phyloP scores from a whole-genome alignment of 1,140 invertebrate species.

The Pseudomyrmex pallidus region DNA sequence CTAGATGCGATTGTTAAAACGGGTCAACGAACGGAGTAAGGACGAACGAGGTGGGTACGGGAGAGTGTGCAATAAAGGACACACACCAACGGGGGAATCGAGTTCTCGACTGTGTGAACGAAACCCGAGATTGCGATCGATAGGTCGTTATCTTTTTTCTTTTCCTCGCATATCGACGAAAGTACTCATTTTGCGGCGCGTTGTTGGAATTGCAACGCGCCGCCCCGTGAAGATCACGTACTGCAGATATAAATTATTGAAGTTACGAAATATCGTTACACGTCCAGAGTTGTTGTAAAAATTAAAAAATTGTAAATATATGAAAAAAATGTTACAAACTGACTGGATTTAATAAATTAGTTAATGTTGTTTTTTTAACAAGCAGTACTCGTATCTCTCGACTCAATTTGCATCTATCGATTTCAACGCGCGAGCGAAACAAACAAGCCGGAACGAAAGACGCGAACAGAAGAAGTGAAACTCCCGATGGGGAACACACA shows the following conservation, averaged over 20 bases:
- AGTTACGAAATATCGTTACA: too few species aligned
- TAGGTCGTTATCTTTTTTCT: constrained; percentile 47
- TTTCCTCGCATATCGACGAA: constrained; percentile 6
- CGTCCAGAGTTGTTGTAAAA: background rate
- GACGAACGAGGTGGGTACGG: constrained; percentile 8
- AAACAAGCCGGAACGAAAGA: constrained; percentile 33
- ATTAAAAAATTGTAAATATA: background rate
- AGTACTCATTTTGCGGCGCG: constrained; percentile 38
- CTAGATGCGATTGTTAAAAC: constrained; percentile 37
- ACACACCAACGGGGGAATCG: constrained; percentile 48
- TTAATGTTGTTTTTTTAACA: too few species aligned
- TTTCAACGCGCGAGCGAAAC: background rate
- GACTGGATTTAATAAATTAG: too few species aligned
- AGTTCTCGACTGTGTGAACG: constrained; percentile 32
- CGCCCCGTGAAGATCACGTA: constrained; percentile 12
- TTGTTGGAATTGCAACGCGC: constrained; percentile 34
- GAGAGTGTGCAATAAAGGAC: constrained; percentile 48
- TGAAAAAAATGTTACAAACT: too few species aligned
- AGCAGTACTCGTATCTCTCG: background rate
- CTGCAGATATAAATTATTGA: background rate
- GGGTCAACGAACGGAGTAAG: constrained; percentile 22
- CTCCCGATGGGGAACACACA: constrained; percentile 67
- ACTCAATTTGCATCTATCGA: constrained; percentile 37
- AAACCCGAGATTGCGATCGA: constrained; percentile 48
- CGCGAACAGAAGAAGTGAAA: constrained; percentile 58